A percentile compares a stretch with the other conserved stretches of the same genome.
Evolutionary conservation across 2,888 invertebrate species (phyloP).

Genomic region (Habroteleia sp.): DNA sequence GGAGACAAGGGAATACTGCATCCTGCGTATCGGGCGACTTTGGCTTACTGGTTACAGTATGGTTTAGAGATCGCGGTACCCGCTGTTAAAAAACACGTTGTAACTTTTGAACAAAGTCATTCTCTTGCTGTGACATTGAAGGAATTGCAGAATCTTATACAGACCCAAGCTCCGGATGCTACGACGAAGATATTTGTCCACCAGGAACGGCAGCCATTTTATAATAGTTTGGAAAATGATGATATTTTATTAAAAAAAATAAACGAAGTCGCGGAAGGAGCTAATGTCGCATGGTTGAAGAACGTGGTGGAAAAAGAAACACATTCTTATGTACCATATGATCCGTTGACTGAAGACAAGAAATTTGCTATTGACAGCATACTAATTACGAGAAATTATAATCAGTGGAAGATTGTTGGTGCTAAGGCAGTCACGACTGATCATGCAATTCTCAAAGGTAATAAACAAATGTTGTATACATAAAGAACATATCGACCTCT

Average conservation of each 20-base stretch:
- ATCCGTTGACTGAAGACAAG: constrained; percentile 75
- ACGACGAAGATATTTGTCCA: constrained; percentile 81
- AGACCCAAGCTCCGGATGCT: constrained; percentile 79
- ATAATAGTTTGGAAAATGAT: constrained; percentile 65
- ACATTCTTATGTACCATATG: constrained; percentile 78
- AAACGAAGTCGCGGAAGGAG: constrained; percentile 56
- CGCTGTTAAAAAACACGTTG: constrained; percentile 83
- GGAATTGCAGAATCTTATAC: constrained; percentile 82
- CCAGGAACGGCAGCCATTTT: constrained; percentile 77
- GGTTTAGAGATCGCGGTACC: constrained; percentile 83
- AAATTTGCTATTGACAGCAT: constrained; percentile 82
- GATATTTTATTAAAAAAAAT: constrained; percentile 60
- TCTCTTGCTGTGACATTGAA: constrained; percentile 80
- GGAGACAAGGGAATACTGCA: constrained; percentile 83
- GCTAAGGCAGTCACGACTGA: constrained; percentile 1
- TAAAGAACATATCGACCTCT: no score
- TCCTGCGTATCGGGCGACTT: constrained; percentile 82
- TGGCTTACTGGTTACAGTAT: constrained; percentile 85
- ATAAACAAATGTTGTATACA: no score
- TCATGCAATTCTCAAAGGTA: constrained; percentile 24
- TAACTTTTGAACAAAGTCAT: constrained; percentile 81
- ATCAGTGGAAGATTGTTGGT: constrained; percentile 83
- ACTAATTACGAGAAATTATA: constrained; percentile 84
- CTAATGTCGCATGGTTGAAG: constrained; percentile 53
- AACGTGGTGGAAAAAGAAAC: constrained; percentile 57